Evolutionary conservation across 2,113 vertebrate species (phyloP).

Genomic region (Oxyura jamaicensis): DNA sequence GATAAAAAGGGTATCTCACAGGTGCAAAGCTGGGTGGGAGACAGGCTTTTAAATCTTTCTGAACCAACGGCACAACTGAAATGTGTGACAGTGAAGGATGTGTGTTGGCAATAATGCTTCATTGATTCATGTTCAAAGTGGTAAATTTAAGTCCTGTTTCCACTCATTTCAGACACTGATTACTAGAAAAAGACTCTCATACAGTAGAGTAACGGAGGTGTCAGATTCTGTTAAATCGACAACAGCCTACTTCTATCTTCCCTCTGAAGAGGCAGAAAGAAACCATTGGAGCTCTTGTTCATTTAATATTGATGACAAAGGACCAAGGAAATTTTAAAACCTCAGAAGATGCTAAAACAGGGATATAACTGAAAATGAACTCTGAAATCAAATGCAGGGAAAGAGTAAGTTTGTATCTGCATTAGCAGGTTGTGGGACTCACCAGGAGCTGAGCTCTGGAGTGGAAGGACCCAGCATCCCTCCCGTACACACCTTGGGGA

Average conservation of each 20-base stretch:
- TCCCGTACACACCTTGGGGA: accelerated
- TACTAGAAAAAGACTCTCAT: slow-evolving; percentile 23
- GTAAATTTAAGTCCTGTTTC: slow-evolving; percentile 49
- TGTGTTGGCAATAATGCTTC: slow-evolving; percentile 52
- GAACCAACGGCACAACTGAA: background rate
- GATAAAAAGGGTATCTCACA: background rate
- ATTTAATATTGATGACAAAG: background rate
- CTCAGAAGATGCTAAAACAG: background rate
- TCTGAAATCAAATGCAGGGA: background rate
- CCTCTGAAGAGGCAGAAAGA: background rate
- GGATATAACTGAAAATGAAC: background rate
- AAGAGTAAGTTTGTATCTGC: accelerated
- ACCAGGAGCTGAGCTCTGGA: background rate
- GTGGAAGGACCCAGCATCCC: background rate
- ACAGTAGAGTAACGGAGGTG: slow-evolving; percentile 21
- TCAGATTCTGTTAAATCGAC: background rate
- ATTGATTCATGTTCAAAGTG: slow-evolving; percentile 38
- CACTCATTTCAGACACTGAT: slow-evolving; percentile 28
- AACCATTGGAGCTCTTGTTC: background rate
- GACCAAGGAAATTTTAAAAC: background rate
- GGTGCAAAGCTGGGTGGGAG: slow-evolving; percentile 27
- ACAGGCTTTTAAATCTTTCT: background rate
- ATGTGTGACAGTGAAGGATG: slow-evolving; percentile 29
- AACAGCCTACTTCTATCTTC: background rate
- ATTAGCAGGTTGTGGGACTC: accelerated